These are phyloP conservation scores for Podabrus alpinus DNA, from an alignment of 2,888 invertebrate genomes.

Conservation along the genomic window DNA sequence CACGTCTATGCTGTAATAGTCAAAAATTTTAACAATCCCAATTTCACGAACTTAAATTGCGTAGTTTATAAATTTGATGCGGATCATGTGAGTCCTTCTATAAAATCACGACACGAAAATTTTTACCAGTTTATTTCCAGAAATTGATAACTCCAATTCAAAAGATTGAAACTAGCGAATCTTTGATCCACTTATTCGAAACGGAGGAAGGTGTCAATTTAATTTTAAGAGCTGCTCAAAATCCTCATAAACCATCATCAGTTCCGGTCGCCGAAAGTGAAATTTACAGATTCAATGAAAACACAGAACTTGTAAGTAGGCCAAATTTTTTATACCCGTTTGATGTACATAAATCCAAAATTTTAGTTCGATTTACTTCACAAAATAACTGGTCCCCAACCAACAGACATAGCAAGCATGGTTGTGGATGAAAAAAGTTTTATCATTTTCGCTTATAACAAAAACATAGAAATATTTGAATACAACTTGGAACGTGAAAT, in stretches of 20 bases:
- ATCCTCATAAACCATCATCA: constrained; percentile 16
- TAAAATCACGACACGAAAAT: neutral
- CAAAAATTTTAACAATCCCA: constrained; percentile 44
- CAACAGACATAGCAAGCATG: neutral
- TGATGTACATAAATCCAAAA: too few species aligned
- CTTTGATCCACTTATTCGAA: neutral
- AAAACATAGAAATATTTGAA: neutral
- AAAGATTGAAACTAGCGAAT: neutral
- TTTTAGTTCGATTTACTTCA: neutral
- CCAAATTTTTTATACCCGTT: constrained; percentile 17
- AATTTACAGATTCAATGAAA: constrained; percentile 44
- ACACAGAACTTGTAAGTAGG: constrained; percentile 24
- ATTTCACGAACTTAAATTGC: constrained; percentile 44
- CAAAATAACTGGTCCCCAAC: neutral
- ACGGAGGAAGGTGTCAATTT: constrained; percentile 38
- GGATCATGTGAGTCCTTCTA: constrained; percentile 37
- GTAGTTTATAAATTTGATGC: constrained; percentile 42
- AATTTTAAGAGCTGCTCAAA: constrained; percentile 43
- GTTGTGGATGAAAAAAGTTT: neutral
- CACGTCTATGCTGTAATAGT: constrained; percentile 45
- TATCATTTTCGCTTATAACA: neutral
- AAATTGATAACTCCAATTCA: neutral
- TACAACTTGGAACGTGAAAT: neutral
- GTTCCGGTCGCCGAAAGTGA: constrained; percentile 33
- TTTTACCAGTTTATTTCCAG: neutral